Base-by-base conservation (phyloP, 2,797 vertebrate species). In the Periophthalmus magnuspinnatus region DNA sequence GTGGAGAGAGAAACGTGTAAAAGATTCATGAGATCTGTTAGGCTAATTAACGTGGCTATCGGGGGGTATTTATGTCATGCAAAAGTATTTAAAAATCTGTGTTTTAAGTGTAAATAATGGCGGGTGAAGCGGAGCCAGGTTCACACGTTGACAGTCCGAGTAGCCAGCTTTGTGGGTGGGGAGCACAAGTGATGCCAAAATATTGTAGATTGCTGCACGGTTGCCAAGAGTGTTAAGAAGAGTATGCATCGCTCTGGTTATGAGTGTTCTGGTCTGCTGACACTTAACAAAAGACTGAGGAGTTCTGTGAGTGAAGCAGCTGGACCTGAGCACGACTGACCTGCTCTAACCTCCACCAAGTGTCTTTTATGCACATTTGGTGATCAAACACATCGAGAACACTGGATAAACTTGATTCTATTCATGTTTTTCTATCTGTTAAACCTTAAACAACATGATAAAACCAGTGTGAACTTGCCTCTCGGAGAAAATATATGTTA, bases 401-500 rank as follows among this genome's bases (percentile, higher is more conserved):
- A 72, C 80, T 2, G 17, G 24, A 58, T 62, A 50, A 75, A 75
- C 76, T 78, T 14, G 41, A 14, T 45, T 45, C 11, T 4, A 52
- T 74, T 60, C 67, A 61, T 59, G 67, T 33, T 50, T 65, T 74
- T 76, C 65, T 75, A 83, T 87, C 87, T 89, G 84, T 82, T 90
- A 68, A 86, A 89, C 87, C 86, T 86, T 86, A 77, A 91, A 90
- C 80, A 89, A 86, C 81, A 93, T 88, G 41, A 41, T 41, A 41
- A 41, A 41, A 9, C 10, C 38, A 41, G 41, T 3, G 11, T 45
- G 13, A 1, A 14, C 41, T 14, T 45, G 41, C 4, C 41, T 45
- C 38, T 84, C 90, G 87, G 90, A 90, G 92, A 91, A 81, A 65
- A 69, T 74, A 91, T 91, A 89, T 89, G 88, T 81, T 87, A 91